Evolutionary conservation across 2,113 vertebrate genomes (phyloP), one percentile per base, ranked within the genome.

Genomic region (Poeciliopsis prolifica): DNA sequence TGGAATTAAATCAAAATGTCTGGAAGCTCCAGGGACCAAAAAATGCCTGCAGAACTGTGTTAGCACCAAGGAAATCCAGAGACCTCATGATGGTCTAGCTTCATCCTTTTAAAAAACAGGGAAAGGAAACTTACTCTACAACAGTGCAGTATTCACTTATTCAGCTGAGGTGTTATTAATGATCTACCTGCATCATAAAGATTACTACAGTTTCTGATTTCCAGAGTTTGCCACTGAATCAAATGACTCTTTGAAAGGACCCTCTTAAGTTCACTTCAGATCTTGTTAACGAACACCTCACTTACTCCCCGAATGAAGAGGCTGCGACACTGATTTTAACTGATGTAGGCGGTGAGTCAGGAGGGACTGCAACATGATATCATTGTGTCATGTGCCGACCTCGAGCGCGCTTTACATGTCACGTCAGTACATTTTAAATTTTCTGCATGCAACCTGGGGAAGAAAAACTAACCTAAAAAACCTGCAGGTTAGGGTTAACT

Each of bases 161-260:
- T 33, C 33, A n/a, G 17, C 62, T 22, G 19, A 70, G 74, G 29
- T 61, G 35, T 31, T 48, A 12, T 29, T 75, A 66, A 79, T 65
- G 30, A 63, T 62, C 44, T 4, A 13, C 40, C 31, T 33, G 33
- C 9, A 64, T 26, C 14, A 15, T 65, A 65, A 61, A 65, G 60
- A 33, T 19, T 35, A 54, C 19, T 0, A 3, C 78, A 60, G 61
- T 69, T 75, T 63, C 0, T 24, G 26, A 40, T 68, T 30, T 44
- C 28, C 61, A 76, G 61, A 29, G 28, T 42, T 72, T 31, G n/a
- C 13, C 31, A 10, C 28, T 4, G 44, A 61, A n/a, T 75, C 28
- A 22, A 64, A 35, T 26, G 12, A 22, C 71, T 65, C 35, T 77
- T 72, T 72, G 66, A 83, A 71, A 22, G 60, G 2, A 65, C 24